Evolutionary conservation across 2,113 vertebrate genomes (phyloP).

Genomic region (Forbesichthys agassizii): DNA sequence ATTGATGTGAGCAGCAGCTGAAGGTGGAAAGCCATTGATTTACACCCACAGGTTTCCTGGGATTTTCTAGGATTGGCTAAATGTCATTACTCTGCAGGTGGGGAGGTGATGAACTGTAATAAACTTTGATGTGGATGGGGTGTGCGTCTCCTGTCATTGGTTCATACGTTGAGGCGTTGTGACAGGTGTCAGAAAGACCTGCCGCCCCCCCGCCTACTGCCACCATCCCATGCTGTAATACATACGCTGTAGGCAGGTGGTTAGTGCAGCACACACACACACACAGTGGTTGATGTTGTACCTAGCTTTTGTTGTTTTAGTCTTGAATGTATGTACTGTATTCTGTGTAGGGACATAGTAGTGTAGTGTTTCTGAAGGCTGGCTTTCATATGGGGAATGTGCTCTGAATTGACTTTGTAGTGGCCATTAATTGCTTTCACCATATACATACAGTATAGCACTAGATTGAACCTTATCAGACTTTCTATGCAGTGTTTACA

Average conservation of each 20-base stretch:
- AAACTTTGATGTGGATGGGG: constrained; percentile 76
- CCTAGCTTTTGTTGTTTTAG: constrained; percentile 8
- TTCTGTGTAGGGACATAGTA: background rate
- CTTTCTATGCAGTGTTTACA: constrained; percentile 31
- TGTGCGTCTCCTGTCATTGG: constrained; percentile 68
- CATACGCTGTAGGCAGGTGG: constrained; percentile 19
- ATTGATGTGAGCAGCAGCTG: constrained; percentile 74
- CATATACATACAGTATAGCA: constrained; percentile 16
- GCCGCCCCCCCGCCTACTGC: constrained; percentile 58
- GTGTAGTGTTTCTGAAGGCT: constrained; percentile 23
- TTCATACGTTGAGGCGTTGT: constrained; percentile 67
- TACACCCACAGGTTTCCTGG: constrained; percentile 74
- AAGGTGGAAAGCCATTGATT: constrained; percentile 75
- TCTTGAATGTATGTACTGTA: background rate
- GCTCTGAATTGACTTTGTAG: constrained; percentile 20
- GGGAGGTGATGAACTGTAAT: constrained; percentile 79
- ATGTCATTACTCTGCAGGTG: constrained; percentile 80
- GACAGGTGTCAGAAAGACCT: constrained; percentile 70
- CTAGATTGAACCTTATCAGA: constrained; percentile 10
- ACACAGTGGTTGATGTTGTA: background rate
- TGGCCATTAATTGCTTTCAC: constrained; percentile 20
- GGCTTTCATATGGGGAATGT: constrained; percentile 9
- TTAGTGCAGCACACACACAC: background rate
- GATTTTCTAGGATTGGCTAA: constrained; percentile 81
- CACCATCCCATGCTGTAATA: constrained; percentile 41